Base-by-base conservation (phyloP, 1,140 invertebrate genomes). In the Hylaeus anthracinus region DNA sequence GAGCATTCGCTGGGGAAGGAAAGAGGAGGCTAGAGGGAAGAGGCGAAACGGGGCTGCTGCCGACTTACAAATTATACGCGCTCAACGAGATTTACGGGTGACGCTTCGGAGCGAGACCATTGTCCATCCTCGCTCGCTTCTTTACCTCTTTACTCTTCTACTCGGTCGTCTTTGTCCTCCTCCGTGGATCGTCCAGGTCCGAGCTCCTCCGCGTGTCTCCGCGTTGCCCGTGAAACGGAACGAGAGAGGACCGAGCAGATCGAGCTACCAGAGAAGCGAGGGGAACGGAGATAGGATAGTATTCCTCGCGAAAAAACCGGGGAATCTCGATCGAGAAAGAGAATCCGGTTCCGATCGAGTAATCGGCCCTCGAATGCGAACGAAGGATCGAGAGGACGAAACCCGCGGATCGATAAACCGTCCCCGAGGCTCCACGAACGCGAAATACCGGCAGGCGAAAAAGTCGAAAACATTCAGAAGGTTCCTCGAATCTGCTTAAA, bases 1-100 rank as follows among this genome's bases (percentile, higher is more conserved):
- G 72, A 48, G 39, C 26, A 26, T 26, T 26, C 26, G 26, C 26
- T 26, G 26, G 60, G 12, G 10, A 48, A 41, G 55, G 37, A 64
- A 72, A 51, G 76, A 81, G 73, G 56, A 82, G 83, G 76, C 64
- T 61, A 81, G 72, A 81, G 75, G 77, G 64, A 80, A 79, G 61
- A 78, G 83, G 64, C 72, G 82, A 81, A 86, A 89, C 82, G 79
- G 89, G 86, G 83, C 72, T 86, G 86, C 92, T 93, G 92, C 92
- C 92, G 92, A 92, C 92, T 93, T 93, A 93, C 92, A 93, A 93
- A 93, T 93, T 93, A 93, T 93, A 93, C 92, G 91, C 92, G 90
- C 90, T 92, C 91, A 90, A 91, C 90, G 92, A 93, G 92, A 93
- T 93, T 93, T 93, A 93, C 92, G 92, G 84, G 92, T 93, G 92